phyloP scores from a whole-genome alignment of 2,888 invertebrate species.

The Drepanosiphum platanoidis region DNA sequence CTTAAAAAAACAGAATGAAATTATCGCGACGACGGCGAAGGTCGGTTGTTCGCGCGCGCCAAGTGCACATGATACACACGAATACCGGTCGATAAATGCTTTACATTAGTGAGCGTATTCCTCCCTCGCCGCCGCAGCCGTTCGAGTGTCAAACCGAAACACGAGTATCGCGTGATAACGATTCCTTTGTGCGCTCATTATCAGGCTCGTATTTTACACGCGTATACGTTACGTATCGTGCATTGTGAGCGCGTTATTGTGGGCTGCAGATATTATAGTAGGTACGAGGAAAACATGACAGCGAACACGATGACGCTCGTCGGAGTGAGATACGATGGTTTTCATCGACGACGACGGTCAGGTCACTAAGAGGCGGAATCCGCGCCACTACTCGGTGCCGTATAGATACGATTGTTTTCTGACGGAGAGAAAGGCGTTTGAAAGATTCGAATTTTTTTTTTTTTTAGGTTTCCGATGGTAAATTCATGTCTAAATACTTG shows the following conservation, averaged over 20 bases:
- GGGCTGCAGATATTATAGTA: background rate
- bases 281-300: background rate
- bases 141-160: background rate
- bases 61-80: background rate
- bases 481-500: too few species aligned
- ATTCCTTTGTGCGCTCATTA: constrained; percentile 2
- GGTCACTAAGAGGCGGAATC: too few species aligned
- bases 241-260: background rate
- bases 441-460: too few species aligned
- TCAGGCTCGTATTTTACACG: background rate
- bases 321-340: too few species aligned
- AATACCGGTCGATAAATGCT: constrained; percentile 32
- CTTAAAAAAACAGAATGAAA: constrained; percentile 7
- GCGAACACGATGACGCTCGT: background rate
- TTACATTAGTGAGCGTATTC: background rate
- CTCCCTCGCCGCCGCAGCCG: background rate
- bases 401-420: too few species aligned
- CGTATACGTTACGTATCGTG: background rate
- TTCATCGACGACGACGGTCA: too few species aligned
- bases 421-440: too few species aligned
- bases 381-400: too few species aligned
- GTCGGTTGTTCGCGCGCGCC: background rate
- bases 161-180: constrained; percentile 9
- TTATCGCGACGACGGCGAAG: constrained; percentile 2
- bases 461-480: too few species aligned